Conservation (phyloP, 2,113 vertebrate genomes). For the Globicephala melas region DNA sequence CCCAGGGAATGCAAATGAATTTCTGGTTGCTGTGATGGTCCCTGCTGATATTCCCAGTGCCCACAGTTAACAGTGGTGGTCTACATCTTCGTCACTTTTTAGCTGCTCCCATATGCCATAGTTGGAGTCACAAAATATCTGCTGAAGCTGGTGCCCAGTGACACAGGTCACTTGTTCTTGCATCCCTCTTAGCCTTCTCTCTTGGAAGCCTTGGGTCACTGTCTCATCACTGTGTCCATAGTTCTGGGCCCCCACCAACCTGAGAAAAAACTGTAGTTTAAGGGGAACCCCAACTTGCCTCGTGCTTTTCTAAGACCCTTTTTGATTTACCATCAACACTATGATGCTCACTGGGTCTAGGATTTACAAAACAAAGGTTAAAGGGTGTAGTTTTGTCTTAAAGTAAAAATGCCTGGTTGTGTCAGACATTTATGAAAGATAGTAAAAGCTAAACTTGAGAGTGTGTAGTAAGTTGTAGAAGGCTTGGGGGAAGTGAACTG, state of each 20-base stretch:
- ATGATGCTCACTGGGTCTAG: background rate
- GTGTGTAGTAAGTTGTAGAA: slow-evolving; percentile 78
- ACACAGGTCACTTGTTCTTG: background rate
- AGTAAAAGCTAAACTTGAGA: slow-evolving; percentile 70
- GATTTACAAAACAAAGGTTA: background rate
- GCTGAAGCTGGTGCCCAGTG: background rate
- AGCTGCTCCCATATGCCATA: background rate
- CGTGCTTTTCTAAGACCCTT: background rate
- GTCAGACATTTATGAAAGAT: background rate
- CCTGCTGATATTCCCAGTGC: background rate
- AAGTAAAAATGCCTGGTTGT: slow-evolving; percentile 60
- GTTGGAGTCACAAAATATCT: background rate
- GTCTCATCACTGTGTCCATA: background rate
- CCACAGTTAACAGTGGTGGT: background rate
- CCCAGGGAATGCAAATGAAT: background rate
- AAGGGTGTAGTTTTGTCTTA: slow-evolving; percentile 68
- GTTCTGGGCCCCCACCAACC: too few relatives aligned
- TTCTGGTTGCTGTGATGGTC: background rate
- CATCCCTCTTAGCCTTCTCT: background rate
- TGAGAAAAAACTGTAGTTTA: background rate
- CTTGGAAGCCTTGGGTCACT: background rate
- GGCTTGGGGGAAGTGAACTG: slow-evolving; percentile 56
- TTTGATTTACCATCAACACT: background rate
- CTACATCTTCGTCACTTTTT: background rate
- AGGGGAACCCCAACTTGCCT: background rate